Conservation (phyloP, 1,140 invertebrate genomes). For the Polyergus mexicanus region DNA sequence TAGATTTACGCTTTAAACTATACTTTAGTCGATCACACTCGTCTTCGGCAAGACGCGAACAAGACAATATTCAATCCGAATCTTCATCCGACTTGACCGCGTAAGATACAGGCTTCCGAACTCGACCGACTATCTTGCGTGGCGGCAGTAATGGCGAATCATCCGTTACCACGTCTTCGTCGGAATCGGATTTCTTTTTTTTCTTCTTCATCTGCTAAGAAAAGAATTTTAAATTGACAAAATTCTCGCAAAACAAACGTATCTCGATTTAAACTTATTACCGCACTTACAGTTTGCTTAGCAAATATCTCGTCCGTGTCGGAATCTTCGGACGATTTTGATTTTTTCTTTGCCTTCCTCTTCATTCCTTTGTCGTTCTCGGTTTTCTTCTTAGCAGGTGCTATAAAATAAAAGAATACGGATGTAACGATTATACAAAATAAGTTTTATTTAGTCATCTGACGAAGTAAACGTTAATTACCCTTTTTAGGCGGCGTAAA, state of each 20-base stretch:
- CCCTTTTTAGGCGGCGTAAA: slow-evolving; percentile 76
- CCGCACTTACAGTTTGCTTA: slow-evolving; percentile 73
- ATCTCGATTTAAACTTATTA: not conserved
- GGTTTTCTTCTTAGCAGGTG: slow-evolving; percentile 80
- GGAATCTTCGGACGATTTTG: slow-evolving; percentile 74
- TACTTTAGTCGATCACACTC: not conserved
- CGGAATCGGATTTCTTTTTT: slow-evolving; percentile 74
- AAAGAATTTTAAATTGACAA: slow-evolving; percentile 7
- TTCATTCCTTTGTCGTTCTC: slow-evolving; percentile 80
- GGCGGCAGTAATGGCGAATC: slow-evolving; percentile 65
- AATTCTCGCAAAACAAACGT: not conserved
- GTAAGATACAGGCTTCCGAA: slow-evolving; percentile 80
- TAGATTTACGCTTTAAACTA: slow-evolving; percentile 8
- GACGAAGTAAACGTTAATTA: slow-evolving; percentile 30
- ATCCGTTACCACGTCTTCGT: slow-evolving; percentile 68
- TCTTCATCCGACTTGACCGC: slow-evolving; percentile 78
- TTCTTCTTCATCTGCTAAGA: slow-evolving; percentile 76
- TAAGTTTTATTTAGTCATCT: not conserved
- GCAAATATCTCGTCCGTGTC: slow-evolving; percentile 78
- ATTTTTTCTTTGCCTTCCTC: slow-evolving; percentile 78
- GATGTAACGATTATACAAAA: not conserved
- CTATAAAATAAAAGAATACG: slow-evolving; percentile 51
- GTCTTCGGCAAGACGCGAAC: not conserved
- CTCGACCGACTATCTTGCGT: slow-evolving; percentile 73
- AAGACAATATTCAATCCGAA: slow-evolving; percentile 72